Evolutionary conservation across 1,140 invertebrate species (phyloP), one percentile per base, ranked within the genome.

Genomic region (Zeugodacus cucurbitae): DNA sequence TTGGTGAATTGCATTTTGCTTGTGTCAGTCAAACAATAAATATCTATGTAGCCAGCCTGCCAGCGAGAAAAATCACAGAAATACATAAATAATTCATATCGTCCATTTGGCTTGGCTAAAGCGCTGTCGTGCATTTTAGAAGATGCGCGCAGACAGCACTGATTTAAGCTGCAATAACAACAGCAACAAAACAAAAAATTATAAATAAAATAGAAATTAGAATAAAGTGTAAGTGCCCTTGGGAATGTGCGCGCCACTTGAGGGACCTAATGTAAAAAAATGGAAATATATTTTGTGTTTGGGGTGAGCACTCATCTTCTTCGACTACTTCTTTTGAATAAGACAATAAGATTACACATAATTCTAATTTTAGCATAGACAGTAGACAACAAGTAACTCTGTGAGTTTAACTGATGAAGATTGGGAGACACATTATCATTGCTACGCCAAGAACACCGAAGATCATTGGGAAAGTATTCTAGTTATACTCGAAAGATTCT

Each of bases 161-260:
- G 74, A 54, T 34, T 44, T 22, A 54, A 54, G 41, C 29, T 48
- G 2, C 14, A 82, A 82, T 5, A 70, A 37, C 3, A 37, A 34
- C 32, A 32, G 34, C 22, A 37, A 70, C 26, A 82, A 82, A 3
- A 11, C 26, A 82, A 3, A 11, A 48, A 82, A n/a, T 82, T 82
- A 48, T n/a, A 82, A 82, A 82, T 29, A 48, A 82, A 82, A 82
- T 82, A 82, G 41, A 82, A 82, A 82, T 48, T 48, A 82, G 48
- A 82, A 82, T 82, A 48, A 82, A 48, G 41, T 82, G 74, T 29
- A 74, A 82, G 22, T 82, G 37, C 74, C 74, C 41, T 82, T 48
- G 74, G 74, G 74, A 82, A 48, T 20, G 17, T 7, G 67, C 22
- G 58, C 58, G 6, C 20, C 5, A 22, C 17, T 74, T 74, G 32